Evolutionary conservation across 2,797 vertebrate genomes (phyloP).

Genomic region (Chiroxiphia lanceolata): DNA sequence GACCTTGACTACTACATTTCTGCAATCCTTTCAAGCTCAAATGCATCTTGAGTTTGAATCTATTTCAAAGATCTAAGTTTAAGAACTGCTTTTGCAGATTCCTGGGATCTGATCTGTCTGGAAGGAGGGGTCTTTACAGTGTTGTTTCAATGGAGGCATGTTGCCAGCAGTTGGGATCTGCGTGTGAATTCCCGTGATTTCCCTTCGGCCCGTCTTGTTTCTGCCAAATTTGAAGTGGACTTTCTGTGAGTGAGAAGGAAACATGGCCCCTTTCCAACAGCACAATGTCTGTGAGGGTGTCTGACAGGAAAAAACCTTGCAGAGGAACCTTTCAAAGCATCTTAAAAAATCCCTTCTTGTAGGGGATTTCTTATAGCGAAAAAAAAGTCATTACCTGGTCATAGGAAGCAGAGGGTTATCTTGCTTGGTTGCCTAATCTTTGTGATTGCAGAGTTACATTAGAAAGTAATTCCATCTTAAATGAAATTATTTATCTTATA

Average conservation of each 20-base stretch:
- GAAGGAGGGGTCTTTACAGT: background rate
- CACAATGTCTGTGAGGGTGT: background rate
- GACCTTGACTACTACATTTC: background rate
- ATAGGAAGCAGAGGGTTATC: background rate
- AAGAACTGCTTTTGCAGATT: background rate
- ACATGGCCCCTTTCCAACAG: slow-evolving; percentile 26
- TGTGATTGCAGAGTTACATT: background rate
- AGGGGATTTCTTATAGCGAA: background rate
- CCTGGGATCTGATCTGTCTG: background rate
- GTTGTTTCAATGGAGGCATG: slow-evolving; percentile 10
- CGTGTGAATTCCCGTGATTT: background rate
- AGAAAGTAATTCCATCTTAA: background rate
- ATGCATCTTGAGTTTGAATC: background rate
- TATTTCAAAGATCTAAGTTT: background rate
- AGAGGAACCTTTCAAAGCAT: background rate
- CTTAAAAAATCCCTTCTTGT: background rate
- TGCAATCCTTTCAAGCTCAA: background rate
- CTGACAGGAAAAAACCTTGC: background rate
- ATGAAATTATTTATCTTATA: background rate
- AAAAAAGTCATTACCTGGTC: background rate
- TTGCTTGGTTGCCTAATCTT: background rate
- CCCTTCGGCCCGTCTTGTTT: background rate
- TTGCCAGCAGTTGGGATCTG: slow-evolving; percentile 40
- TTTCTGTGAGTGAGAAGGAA: slow-evolving; percentile 48
- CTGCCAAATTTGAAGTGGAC: slow-evolving; percentile 48